A percentile compares a stretch with the other conserved stretches of the same genome.
phyloP scores from a whole-genome alignment of 2,888 invertebrate genomes.

The Coleophora deauratella region DNA sequence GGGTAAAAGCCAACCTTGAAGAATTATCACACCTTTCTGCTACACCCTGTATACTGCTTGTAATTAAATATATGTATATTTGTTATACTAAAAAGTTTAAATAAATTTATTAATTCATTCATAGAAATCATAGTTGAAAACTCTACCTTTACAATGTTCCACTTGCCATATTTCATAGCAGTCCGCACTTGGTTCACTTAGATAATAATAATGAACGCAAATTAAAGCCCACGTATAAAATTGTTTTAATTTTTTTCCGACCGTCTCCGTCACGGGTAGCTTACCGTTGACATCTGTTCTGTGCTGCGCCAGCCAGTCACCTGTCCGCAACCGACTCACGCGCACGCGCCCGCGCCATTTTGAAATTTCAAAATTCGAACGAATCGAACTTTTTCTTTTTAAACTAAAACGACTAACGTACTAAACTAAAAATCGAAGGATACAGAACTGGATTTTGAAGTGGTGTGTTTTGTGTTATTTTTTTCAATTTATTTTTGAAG shows the following conservation, averaged over 20 bases:
- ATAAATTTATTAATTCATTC: too few relatives aligned
- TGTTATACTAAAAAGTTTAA: too few relatives aligned
- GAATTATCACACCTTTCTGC: too few relatives aligned
- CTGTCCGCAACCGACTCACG: slow-evolving; percentile 53
- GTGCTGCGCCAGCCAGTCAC: slow-evolving; percentile 51
- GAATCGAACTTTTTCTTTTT: slow-evolving; percentile 35
- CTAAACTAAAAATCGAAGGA: slow-evolving; percentile 21
- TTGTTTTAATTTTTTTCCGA: slow-evolving; percentile 31
- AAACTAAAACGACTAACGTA: slow-evolving; percentile 30
- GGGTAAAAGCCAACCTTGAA: too few relatives aligned
- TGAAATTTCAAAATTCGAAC: slow-evolving; percentile 31
- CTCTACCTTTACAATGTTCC: too few relatives aligned
- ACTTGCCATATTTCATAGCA: too few relatives aligned
- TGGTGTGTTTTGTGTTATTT: slow-evolving; percentile 33
- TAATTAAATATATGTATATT: too few relatives aligned
- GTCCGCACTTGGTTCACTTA: too few relatives aligned
- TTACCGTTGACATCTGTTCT: slow-evolving; percentile 24
- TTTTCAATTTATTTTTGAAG: slow-evolving; percentile 24
- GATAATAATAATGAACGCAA: too few relatives aligned
- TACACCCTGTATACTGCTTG: too few relatives aligned
- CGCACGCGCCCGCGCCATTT: slow-evolving; percentile 44
- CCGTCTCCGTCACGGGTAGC: slow-evolving; percentile 45
- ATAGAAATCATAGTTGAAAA: too few relatives aligned
- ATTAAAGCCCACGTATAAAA: slow-evolving; percentile 42
- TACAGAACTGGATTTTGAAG: slow-evolving; percentile 32